Conservation (phyloP, 1,140 invertebrate genomes). For the Thaumatotibia leucotreta region DNA sequence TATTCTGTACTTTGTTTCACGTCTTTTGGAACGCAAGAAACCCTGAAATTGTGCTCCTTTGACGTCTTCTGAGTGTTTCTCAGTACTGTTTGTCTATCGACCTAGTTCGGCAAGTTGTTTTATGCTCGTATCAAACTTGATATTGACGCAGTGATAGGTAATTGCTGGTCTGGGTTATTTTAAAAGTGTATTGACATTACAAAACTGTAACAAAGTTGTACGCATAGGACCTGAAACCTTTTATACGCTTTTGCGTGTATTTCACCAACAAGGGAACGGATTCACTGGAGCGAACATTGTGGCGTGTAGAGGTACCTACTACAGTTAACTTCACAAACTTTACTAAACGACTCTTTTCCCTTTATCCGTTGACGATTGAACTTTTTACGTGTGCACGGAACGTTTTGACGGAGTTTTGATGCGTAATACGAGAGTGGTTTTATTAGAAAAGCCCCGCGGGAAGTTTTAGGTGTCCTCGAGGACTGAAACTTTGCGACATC, state of each 20-base stretch:
- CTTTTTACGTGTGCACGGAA: background rate
- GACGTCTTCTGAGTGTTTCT: background rate
- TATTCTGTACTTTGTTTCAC: background rate
- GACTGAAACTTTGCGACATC: background rate
- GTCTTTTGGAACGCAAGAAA: background rate
- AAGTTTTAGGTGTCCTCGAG: background rate
- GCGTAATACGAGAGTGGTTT: slow-evolving; percentile 3
- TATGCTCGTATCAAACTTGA: no score
- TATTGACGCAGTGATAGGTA: no score
- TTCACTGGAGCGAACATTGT: background rate
- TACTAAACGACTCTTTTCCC: background rate
- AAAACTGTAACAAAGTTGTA: background rate
- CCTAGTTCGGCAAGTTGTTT: no score
- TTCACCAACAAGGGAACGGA: background rate
- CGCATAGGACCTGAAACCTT: background rate
- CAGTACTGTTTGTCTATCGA: background rate
- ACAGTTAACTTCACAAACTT: background rate
- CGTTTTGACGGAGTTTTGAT: background rate
- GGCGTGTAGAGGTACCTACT: background rate
- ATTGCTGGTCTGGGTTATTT: no score
- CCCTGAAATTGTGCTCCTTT: background rate
- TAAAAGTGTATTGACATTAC: background rate
- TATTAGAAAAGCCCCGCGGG: background rate
- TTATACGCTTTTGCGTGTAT: background rate
- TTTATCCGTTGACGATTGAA: background rate